Base-by-base conservation (phyloP, 2,797 vertebrate species). In the Peromyscus eremicus region DNA sequence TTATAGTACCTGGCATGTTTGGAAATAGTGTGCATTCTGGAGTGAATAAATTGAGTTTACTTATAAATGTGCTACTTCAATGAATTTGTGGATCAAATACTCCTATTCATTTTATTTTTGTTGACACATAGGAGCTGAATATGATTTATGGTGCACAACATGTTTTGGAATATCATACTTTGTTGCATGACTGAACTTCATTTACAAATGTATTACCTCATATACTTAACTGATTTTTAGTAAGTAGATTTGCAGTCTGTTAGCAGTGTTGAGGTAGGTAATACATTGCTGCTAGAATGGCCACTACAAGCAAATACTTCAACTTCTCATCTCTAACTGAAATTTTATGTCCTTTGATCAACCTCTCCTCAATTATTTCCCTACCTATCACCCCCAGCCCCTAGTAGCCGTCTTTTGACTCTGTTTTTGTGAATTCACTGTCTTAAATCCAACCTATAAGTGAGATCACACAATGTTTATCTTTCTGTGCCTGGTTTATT, bases 261-360 rank as follows among this genome's bases (percentile, higher is more conserved):
- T 19, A 77, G 40, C 29, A 76, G 23, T 32, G 90, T 77, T 62
- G 4, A 70, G 37, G 57, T 68, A 32, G 23, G 57, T 5, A 40
- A 21, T 90, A 27, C 34, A 60, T 57, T 49, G 23, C 8, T 81
- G 32, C 89, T 75, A 16, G 25, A 66, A 3, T 27, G 8, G 10
- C 73, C 6, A 46, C 14, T 4, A 32, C 1, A 66, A 17, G 49
- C 32, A 62, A 25, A 37, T 23, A 64, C 52, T 64, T 46, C n/a
- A n/a, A 68, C 37, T 62, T 32, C 16, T 87, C 49, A 57, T 17
- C 13, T 60, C 11, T 62, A 43, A 70, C 25, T 62, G 40, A 92
- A 86, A 66, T 64, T 75, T 79, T 91, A 14, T 85, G 6, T 75
- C 14, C 62, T 86, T 79, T 91, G 13, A 82, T 37, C 71, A 89